These are phyloP conservation scores for Stichopus horrens DNA, from an alignment of 53 echinoderm and acorn worm species.

Conservation along the genomic window DNA sequence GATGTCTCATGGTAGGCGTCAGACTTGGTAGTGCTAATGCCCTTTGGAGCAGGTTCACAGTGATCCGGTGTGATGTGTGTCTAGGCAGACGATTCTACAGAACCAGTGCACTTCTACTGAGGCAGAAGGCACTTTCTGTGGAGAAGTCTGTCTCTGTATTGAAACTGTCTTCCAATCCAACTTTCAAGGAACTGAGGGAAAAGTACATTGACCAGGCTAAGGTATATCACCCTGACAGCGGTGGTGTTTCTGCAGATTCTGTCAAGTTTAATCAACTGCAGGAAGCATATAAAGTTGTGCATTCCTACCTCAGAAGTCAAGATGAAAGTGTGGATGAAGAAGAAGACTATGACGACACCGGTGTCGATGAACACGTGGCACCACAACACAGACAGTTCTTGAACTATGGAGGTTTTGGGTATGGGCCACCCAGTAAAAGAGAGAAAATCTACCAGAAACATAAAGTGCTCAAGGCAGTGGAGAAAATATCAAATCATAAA, in stretches of 20 bases:
- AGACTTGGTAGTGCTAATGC: background rate
- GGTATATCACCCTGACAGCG: slow-evolving; percentile 80
- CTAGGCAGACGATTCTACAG: background rate
- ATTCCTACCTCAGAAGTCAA: slow-evolving; percentile 55
- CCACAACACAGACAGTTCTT: slow-evolving; percentile 84
- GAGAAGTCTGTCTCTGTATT: slow-evolving; percentile 39
- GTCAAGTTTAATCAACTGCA: slow-evolving; percentile 69
- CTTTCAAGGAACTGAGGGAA: slow-evolving; percentile 57
- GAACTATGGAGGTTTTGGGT: slow-evolving; percentile 77
- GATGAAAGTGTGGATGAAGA: slow-evolving; percentile 26
- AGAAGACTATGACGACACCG: slow-evolving; percentile 25
- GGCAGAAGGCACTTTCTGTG: slow-evolving; percentile 9
- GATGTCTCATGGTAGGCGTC: background rate
- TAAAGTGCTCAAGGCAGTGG: slow-evolving; percentile 58
- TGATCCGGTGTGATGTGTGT: background rate
- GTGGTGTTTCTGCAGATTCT: slow-evolving; percentile 52
- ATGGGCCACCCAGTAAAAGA: slow-evolving; percentile 75
- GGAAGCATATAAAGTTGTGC: slow-evolving; percentile 67
- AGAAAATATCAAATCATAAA: slow-evolving; percentile 56
- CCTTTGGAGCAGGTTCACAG: background rate
- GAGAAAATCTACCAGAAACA: slow-evolving; percentile 71
- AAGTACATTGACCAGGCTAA: slow-evolving; percentile 76
- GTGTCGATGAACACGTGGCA: slow-evolving; percentile 59
- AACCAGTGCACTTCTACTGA: background rate
- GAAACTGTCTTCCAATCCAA: slow-evolving; percentile 53